A percentile compares a stretch with the other conserved stretches of the same genome.
Conservation (phyloP, 2,888 invertebrate species). For the Coenonympha glycerion region DNA sequence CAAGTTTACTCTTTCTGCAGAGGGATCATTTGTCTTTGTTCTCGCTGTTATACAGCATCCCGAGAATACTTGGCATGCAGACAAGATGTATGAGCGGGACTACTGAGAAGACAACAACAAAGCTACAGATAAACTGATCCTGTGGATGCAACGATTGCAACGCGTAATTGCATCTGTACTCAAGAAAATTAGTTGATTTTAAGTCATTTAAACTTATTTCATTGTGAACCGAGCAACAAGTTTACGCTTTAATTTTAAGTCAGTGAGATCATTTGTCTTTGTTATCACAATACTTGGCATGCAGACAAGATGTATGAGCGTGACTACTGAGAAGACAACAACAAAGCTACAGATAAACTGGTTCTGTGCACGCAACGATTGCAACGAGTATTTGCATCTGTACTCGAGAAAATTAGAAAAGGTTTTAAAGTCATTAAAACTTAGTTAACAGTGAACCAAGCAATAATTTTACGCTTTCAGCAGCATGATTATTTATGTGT, state of each 20-base stretch:
- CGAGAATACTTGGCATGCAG: not conserved
- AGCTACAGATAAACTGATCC: no score
- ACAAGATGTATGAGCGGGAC: not conserved
- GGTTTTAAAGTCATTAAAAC: conserved; percentile 11
- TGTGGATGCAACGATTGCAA: no score
- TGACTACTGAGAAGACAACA: no score
- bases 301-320: not conserved
- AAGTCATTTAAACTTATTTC: conserved; percentile 12
- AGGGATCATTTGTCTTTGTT: conserved; percentile 17
- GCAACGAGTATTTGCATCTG: no score
- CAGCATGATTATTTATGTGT: conserved; percentile 10
- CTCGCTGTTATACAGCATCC: not conserved
- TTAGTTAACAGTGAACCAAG: conserved; percentile 4
- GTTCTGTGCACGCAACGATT: no score
- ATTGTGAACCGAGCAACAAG: conserved; percentile 14
- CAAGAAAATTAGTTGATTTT: conserved; percentile 2
- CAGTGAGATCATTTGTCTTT: conserved; percentile 9
- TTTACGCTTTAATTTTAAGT: conserved; percentile 9
- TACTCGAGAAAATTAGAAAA: conserved; percentile 3
- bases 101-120: no score
- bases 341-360: no score
- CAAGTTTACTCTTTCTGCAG: conserved; percentile 13
- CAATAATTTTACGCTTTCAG: conserved; percentile 15
- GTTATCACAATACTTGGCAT: not conserved
- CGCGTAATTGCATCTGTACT: no score